phyloP scores from a whole-genome alignment of 1,140 invertebrate genomes.

The Melipona quadrifasciata region DNA sequence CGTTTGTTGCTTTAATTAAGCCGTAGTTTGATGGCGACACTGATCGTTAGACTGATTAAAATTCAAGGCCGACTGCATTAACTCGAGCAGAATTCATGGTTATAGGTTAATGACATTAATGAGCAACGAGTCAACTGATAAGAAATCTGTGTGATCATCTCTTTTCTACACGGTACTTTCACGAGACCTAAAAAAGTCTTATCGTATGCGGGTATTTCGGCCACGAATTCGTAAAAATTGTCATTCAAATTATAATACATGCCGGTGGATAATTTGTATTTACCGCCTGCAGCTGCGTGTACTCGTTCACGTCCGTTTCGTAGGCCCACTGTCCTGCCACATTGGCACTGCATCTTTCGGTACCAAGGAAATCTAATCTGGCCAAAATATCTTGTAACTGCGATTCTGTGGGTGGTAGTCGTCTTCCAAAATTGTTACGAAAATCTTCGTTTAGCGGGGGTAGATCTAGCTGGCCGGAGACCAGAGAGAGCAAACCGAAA shows the following conservation, averaged over 20 bases:
- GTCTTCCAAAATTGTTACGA: constrained; percentile 12
- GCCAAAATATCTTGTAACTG: constrained; percentile 83
- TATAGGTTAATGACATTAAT: not conserved
- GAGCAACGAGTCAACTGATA: not conserved
- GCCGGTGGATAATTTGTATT: constrained; percentile 77
- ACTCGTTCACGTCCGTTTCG: constrained; percentile 92
- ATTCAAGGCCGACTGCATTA: not conserved
- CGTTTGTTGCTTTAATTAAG: not conserved
- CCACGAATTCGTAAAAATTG: not conserved
- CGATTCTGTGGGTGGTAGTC: constrained; percentile 47
- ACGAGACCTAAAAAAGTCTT: not conserved
- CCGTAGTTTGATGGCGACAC: not conserved
- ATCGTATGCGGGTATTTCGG: constrained; percentile 49
- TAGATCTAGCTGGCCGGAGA: constrained; percentile 74
- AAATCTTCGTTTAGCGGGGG: constrained; percentile 69
- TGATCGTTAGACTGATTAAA: not conserved
- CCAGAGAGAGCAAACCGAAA: constrained; percentile 56
- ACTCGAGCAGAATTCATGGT: not conserved
- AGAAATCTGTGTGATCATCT: not conserved
- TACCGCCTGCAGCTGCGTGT: constrained; percentile 90
- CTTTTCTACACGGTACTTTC: not conserved
- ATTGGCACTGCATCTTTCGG: constrained; percentile 90
- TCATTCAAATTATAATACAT: not conserved
- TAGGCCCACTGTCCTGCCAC: constrained; percentile 93
- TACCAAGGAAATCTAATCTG: constrained; percentile 87